These are phyloP conservation scores for Pempheris klunzingeri DNA, from an alignment of 2,797 vertebrate species.

Conservation along the genomic window DNA sequence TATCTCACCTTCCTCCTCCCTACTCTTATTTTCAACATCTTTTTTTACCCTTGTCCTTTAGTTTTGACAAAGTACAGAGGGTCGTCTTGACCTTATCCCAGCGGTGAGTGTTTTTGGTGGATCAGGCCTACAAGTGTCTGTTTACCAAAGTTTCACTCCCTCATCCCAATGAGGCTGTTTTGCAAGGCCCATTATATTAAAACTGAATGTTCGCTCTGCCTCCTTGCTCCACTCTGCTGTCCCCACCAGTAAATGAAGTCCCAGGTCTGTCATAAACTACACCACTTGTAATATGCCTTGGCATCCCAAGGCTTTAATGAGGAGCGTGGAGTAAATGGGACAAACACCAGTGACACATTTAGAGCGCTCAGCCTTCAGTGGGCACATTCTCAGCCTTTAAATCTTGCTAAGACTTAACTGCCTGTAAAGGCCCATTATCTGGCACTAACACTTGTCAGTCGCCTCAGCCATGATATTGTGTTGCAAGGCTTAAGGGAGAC, in stretches of 20 bases:
- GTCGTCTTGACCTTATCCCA: slow-evolving; percentile 56
- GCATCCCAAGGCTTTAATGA: slow-evolving; percentile 67
- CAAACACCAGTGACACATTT: slow-evolving; percentile 70
- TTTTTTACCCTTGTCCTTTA: slow-evolving; percentile 26
- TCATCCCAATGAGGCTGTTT: slow-evolving; percentile 49
- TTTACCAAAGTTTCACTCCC: slow-evolving; percentile 58
- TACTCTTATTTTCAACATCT: slow-evolving; percentile 33
- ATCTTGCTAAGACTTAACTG: slow-evolving; percentile 68
- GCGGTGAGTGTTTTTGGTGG: slow-evolving; percentile 41
- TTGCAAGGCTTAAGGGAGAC: slow-evolving; percentile 56
- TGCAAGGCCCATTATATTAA: slow-evolving; percentile 44
- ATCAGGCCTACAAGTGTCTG: slow-evolving; percentile 32
- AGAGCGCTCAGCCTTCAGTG: slow-evolving; percentile 59
- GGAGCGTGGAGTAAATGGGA: slow-evolving; percentile 63
- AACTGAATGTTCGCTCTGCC: slow-evolving; percentile 47
- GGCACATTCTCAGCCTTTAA: slow-evolving; percentile 75
- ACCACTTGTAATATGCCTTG: slow-evolving; percentile 65
- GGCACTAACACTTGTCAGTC: slow-evolving; percentile 63
- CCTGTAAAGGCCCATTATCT: slow-evolving; percentile 68
- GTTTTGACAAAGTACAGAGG: slow-evolving; percentile 48
- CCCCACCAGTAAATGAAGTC: slow-evolving; percentile 73
- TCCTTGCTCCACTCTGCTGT: slow-evolving; percentile 57
- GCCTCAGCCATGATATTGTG: slow-evolving; percentile 45
- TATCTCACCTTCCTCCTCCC: slow-evolving; percentile 56
- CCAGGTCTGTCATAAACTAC: slow-evolving; percentile 69